phyloP scores from a whole-genome alignment of 2,888 invertebrate species.

The Cephus spinipes region DNA sequence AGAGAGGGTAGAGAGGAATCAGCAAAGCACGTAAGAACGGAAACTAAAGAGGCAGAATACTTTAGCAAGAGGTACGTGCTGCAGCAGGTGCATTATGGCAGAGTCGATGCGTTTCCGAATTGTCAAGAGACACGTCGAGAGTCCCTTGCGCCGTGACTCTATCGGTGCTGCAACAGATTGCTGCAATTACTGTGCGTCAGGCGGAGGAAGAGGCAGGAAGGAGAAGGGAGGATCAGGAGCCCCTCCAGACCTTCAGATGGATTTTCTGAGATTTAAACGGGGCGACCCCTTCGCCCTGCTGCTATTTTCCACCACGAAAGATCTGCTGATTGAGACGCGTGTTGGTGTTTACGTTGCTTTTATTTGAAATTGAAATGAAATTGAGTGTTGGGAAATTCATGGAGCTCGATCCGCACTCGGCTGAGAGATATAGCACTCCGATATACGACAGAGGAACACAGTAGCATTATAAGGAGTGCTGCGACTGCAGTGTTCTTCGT shows the following conservation, averaged over 20 bases:
- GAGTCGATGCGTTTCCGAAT: too few species aligned
- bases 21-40: constrained; percentile 12
- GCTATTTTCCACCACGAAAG: constrained; percentile 47
- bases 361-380: constrained; percentile 51
- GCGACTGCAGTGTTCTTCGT: neutral
- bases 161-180: neutral
- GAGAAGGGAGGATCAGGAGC: neutral
- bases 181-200: neutral
- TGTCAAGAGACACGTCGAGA: too few species aligned
- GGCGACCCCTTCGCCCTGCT: constrained; percentile 33
- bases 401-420: constrained; percentile 27
- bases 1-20: neutral
- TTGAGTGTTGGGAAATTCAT: constrained; percentile 47
- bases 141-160: too few species aligned
- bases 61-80: too few species aligned
- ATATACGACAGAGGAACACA: too few species aligned
- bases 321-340: constrained; percentile 41
- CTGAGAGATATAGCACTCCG: too few species aligned
- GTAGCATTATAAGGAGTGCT: too few species aligned
- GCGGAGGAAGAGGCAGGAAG: constrained; percentile 12
- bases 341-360: constrained; percentile 44
- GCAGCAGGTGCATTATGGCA: too few species aligned
- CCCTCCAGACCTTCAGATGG: too few species aligned
- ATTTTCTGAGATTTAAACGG: too few species aligned
- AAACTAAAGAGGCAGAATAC: constrained; percentile 10